These are phyloP conservation scores for Zaprionus ghesquierei DNA, from an alignment of 1,140 invertebrate species.

Conservation along the genomic window DNA sequence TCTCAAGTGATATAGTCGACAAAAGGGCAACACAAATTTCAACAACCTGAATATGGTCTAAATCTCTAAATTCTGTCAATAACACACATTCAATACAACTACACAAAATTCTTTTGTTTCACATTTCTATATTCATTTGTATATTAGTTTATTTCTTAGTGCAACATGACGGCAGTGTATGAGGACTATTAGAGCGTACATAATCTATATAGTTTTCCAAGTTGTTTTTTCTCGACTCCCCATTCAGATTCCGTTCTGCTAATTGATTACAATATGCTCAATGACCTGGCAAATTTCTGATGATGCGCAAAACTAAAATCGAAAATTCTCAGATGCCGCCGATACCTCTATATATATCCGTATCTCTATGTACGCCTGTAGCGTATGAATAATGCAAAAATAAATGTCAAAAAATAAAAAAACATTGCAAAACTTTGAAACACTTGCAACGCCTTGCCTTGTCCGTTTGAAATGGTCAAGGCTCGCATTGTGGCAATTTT, in stretches of 20 bases:
- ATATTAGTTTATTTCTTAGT: background rate
- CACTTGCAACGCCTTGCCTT: constrained; percentile 27
- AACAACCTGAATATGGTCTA: background rate
- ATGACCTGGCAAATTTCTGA: constrained; percentile 66
- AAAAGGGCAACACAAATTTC: background rate
- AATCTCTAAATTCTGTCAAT: background rate
- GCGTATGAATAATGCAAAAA: constrained; percentile 44
- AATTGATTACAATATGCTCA: constrained; percentile 57
- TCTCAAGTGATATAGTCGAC: background rate
- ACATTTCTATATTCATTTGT: background rate
- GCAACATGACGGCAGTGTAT: constrained; percentile 38
- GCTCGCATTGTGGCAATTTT: constrained; percentile 43
- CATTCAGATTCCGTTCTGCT: constrained; percentile 14
- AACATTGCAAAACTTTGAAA: constrained; percentile 39
- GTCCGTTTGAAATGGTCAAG: constrained; percentile 58
- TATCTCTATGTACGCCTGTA: constrained; percentile 13
- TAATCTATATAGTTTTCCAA: background rate
- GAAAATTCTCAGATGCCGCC: constrained; percentile 17
- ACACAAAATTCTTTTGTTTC: constrained; percentile 27
- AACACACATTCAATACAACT: background rate
- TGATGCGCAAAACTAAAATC: constrained; percentile 64
- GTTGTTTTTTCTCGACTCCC: constrained; percentile 3
- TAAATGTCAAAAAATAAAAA: constrained; percentile 16
- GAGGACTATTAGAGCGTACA: constrained; percentile 4
- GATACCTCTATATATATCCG: constrained; percentile 7